Conservation (phyloP, 2,797 vertebrate genomes). For the Pipistrellus nathusii region DNA sequence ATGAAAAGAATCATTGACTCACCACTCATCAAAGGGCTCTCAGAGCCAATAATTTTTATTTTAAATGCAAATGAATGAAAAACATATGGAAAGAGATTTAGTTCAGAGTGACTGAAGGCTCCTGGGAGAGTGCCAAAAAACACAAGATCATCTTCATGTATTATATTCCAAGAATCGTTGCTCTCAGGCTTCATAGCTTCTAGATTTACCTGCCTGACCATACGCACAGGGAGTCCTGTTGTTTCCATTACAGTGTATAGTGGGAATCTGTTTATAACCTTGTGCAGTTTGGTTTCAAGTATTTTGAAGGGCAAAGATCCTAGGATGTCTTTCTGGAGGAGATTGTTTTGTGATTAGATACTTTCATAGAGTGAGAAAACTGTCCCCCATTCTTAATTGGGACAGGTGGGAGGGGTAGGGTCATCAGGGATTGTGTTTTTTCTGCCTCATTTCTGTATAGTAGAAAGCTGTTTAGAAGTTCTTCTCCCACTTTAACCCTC, state of each 20-base stretch:
- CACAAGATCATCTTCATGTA: constrained; percentile 58
- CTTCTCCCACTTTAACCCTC: constrained; percentile 43
- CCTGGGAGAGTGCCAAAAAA: constrained; percentile 67
- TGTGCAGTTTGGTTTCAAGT: constrained; percentile 2
- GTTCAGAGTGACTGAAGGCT: constrained; percentile 64
- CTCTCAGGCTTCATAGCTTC: constrained; percentile 57
- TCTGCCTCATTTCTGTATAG: constrained; percentile 52
- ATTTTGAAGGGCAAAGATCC: neutral
- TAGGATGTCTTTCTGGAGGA: neutral
- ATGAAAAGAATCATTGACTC: constrained; percentile 45
- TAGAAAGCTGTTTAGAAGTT: constrained; percentile 52
- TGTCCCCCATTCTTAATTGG: neutral
- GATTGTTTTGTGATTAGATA: neutral
- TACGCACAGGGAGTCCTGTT: neutral
- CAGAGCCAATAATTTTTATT: constrained; percentile 70
- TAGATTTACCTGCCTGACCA: constrained; percentile 31
- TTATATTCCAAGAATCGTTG: constrained; percentile 50
- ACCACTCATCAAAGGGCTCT: constrained; percentile 68
- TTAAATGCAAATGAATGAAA: constrained; percentile 77
- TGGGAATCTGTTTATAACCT: constrained; percentile 11
- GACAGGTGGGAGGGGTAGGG: neutral
- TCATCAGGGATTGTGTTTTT: neutral
- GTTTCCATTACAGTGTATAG: constrained; percentile 31
- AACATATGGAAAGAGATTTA: constrained; percentile 76
- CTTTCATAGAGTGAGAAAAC: neutral